Evolutionary conservation across 2,113 vertebrate genomes (phyloP), one percentile per base, ranked within the genome.

Genomic region (Accipiter cooperii): DNA sequence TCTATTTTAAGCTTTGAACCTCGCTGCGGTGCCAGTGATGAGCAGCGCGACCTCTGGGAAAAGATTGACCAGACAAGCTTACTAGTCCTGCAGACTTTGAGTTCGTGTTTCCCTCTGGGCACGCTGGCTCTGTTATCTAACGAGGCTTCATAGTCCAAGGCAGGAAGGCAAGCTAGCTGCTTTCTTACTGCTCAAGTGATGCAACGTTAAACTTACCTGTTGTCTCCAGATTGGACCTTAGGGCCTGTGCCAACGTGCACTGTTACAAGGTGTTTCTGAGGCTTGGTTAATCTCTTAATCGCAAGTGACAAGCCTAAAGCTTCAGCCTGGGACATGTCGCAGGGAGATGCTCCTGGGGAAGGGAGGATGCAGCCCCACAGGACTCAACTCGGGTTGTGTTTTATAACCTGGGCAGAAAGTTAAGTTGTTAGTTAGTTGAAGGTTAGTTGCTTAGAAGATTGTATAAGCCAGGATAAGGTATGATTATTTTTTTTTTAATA

Each of bases 381-480:
- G 57, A 16, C 47, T 17, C 46, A 7, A 0, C 55, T 44, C 0
- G 0, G 61, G 31, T 3, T 31, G 22, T 34, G n/a, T 25, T 73
- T 55, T 46, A 19, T 29, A 57, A 63, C 17, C 25, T 6, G 25
- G 65, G 16, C 64, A 44, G 38, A 11, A 31, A 18, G 33, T 9
- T 79, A 1, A 17, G 57, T 6, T 63, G 17, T 19, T 47, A 7
- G 9, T 3, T 34, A 26, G 31, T 7, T 40, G 57, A 18, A 49
- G 38, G 33, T 13, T 4, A 24, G 34, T 29, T 52, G 54, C 24
- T 49, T 7, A 12, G 3, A 24, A 55, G 57, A 38, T 4, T 29
- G 18, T 38, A 8, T 52, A 21, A 47, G 6, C 28, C 70, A 19
- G 66, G 44, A 21, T 10, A 36, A 36, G 1, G 19, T 5, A 5